Percentiles rank a stretch among this genome's conserved stretches.
Evolutionary conservation across 1,140 invertebrate species (phyloP).

Genomic region (Wasmannia auropunctata): DNA sequence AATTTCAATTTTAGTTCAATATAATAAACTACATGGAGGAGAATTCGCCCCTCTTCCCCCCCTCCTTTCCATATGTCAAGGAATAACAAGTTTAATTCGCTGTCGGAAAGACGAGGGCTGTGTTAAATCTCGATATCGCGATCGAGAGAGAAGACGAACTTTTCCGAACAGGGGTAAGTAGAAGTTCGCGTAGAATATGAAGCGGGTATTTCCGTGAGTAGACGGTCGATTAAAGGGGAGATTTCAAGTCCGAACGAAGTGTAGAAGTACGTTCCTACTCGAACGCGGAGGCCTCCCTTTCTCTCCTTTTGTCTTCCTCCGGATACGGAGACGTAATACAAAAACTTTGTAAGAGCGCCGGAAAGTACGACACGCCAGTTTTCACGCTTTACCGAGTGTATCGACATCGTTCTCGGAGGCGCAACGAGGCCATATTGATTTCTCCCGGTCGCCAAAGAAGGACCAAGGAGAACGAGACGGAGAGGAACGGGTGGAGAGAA

Average conservation of each 20-base stretch:
- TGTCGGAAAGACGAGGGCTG: neutral
- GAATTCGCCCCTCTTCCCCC: neutral
- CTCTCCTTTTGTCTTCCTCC: neutral
- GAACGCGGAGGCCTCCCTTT: neutral
- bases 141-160: conserved; percentile 9
- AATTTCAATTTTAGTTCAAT: neutral
- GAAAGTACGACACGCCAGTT: conserved; percentile 31
- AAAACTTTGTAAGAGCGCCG: conserved; percentile 49
- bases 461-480: neutral
- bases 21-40: neutral
- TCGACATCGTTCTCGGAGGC: conserved; percentile 42
- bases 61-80: neutral
- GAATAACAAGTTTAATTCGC: conserved; percentile 22
- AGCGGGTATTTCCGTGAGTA: conserved; percentile 31
- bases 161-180: neutral
- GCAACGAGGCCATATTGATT: conserved; percentile 57
- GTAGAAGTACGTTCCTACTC: conserved; percentile 14
- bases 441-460: conserved; percentile 4
- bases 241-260: neutral
- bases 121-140: conserved; percentile 22
- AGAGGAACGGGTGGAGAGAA: neutral
- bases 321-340: conserved; percentile 5
- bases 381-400: conserved; percentile 57
- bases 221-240: conserved; percentile 18
- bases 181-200: conserved; percentile 40